Percentiles rank a stretch among this genome's conserved stretches.
Evolutionary conservation across 2,113 vertebrate genomes (phyloP).

Genomic region (Zingel zingel): DNA sequence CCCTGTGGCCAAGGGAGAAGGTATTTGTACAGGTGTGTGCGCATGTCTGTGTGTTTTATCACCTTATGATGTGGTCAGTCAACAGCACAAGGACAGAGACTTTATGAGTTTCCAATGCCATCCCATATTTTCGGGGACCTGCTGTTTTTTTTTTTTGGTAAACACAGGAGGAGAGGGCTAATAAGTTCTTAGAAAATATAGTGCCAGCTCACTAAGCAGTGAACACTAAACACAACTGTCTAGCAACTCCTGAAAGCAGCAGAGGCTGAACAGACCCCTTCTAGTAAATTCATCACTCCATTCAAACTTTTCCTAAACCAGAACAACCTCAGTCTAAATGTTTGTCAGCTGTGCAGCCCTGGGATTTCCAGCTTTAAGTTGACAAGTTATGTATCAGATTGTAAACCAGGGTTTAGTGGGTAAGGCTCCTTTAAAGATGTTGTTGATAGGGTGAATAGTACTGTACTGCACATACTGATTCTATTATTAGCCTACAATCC

Average conservation of each 20-base stretch:
- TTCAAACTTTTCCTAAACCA: conserved; percentile 17
- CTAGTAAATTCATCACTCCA: conserved; percentile 8
- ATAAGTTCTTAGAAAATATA: conserved; percentile 57
- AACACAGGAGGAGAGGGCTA: conserved; percentile 53
- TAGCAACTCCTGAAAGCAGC: conserved; percentile 4
- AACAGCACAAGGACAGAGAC: conserved; percentile 18
- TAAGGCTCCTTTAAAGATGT: background rate
- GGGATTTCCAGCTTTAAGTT: background rate
- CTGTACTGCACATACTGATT: background rate
- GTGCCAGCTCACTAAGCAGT: background rate
- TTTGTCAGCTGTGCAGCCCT: conserved; percentile 7
- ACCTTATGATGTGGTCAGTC: conserved; percentile 5
- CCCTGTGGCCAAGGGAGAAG: conserved; percentile 7
- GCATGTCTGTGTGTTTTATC: conserved; percentile 29
- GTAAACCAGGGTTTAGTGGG: background rate
- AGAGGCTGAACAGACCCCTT: conserved; percentile 23
- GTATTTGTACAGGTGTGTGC: conserved; percentile 12
- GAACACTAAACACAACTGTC: conserved; percentile 45
- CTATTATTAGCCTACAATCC: background rate
- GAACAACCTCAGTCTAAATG: background rate
- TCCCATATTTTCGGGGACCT: conserved; percentile 66
- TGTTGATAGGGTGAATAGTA: background rate
- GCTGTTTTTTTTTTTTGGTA: conserved; percentile 74
- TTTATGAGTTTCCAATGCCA: conserved; percentile 17
- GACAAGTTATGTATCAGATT: background rate